Percentiles rank a stretch among this genome's conserved stretches.
Evolutionary conservation across 2,797 vertebrate species (phyloP).

Genomic region (Valencia hispanica): DNA sequence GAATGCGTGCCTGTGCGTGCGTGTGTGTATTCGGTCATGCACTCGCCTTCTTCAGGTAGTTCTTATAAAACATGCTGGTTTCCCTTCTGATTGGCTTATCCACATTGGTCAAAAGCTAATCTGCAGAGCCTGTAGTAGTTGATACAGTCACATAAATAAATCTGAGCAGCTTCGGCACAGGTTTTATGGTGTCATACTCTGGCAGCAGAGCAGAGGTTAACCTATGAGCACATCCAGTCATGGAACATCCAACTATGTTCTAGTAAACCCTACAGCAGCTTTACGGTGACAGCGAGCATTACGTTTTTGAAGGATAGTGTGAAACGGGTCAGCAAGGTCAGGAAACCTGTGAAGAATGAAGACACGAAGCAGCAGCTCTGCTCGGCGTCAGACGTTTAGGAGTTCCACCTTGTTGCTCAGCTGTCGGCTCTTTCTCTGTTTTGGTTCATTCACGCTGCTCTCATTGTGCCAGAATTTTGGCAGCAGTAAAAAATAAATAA

Average conservation of each 20-base stretch:
- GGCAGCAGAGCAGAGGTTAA: background rate
- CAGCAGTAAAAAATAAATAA: background rate
- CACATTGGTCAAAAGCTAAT: background rate
- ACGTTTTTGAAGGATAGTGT: conserved; percentile 5
- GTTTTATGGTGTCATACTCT: background rate
- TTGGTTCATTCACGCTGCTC: background rate
- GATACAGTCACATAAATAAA: background rate
- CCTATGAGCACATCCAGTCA: background rate
- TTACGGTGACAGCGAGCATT: background rate
- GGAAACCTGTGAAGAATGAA: background rate
- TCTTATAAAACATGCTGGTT: conserved; percentile 27
- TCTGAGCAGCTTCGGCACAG: background rate
- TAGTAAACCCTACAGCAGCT: background rate
- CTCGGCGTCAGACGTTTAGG: background rate
- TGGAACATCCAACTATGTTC: background rate
- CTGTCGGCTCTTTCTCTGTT: conserved; percentile 1
- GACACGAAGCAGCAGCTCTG: conserved; percentile 1
- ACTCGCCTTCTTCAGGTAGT: conserved; percentile 14
- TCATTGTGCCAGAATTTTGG: conserved; percentile 4
- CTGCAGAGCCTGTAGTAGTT: background rate
- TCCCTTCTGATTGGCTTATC: conserved; percentile 20
- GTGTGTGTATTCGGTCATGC: background rate
- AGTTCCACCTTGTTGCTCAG: conserved; percentile 5
- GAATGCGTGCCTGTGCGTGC: background rate
- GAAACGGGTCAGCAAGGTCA: conserved; percentile 6